Evolutionary conservation across 2,797 vertebrate genomes (phyloP), one percentile per base, ranked within the genome.

Genomic region (Peromyscus nudipes): DNA sequence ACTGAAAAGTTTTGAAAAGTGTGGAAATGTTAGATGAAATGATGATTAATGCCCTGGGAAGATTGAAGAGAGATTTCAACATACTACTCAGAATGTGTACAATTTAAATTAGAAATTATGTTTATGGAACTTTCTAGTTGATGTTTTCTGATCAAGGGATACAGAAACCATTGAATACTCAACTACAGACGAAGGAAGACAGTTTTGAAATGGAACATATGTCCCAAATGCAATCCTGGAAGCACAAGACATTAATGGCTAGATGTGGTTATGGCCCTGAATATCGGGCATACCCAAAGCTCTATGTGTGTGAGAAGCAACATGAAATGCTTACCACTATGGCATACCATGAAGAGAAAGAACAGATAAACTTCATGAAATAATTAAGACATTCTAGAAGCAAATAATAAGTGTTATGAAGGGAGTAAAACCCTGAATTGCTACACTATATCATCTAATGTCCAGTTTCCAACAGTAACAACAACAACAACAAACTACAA

Each of bases 301-400:
- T 84, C 17, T 43, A 84, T 65, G 82, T 46, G 60, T 83, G 25
- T 64, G 82, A 64, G 52, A n/a, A 86, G 6, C 27, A 91, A 40
- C 43, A 73, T 40, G 12, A 86, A 27, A 95, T n/a, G 60, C 19
- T 19, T 91, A 57, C 34, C 25, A 27, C 25, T 86, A 19, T 80
- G 55, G 55, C 10, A 25, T 64, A 10, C 16, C 64, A n/a, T 16
- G 23, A 80, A 31, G 37, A 75, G 11, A 46, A 52, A 93, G 40
- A 65, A 12, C 64, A 92, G 23, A 81, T 21, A 87, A 60, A 86
- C 4, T 76, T 89, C 55, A 81, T 55, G 13, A 73, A 91, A 73
- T 62, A 92, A n/a, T 79, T 91, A 43, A 87, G 31, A 25, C 65
- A 88, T 4, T 81, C n/a, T 92, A 31, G 60, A 95, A 80, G 60